Conservation (phyloP, 2,888 invertebrate genomes). For the Aethes cnicana region DNA sequence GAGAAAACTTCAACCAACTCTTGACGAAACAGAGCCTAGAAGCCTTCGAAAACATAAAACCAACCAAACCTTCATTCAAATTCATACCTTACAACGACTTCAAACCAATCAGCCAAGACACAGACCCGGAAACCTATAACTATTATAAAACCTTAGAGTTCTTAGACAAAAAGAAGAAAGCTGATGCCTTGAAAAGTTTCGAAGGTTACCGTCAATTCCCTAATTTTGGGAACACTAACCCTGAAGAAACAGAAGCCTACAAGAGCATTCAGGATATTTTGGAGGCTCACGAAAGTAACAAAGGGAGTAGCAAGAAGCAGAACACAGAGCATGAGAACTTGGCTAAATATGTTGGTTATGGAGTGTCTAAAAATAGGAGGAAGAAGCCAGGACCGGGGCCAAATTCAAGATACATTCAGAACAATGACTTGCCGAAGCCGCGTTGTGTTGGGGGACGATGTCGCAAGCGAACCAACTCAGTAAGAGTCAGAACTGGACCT, state of each 20-base stretch:
- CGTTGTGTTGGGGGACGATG: constrained; percentile 58
- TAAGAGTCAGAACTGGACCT: constrained; percentile 54
- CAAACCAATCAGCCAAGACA: constrained; percentile 60
- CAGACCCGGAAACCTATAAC: constrained; percentile 65
- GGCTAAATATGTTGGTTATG: constrained; percentile 46
- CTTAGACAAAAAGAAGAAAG: constrained; percentile 46
- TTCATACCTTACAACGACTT: constrained; percentile 59
- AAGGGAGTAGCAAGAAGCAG: constrained; percentile 38
- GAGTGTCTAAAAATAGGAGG: constrained; percentile 42
- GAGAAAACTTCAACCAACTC: constrained; percentile 48
- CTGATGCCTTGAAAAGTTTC: constrained; percentile 39
- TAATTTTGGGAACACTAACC: constrained; percentile 37
- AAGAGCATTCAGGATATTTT: constrained; percentile 35
- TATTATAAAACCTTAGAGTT: constrained; percentile 65
- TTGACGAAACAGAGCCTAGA: constrained; percentile 41
- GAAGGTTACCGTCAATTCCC: constrained; percentile 48
- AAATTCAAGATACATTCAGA: constrained; percentile 37
- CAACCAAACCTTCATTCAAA: constrained; percentile 47
- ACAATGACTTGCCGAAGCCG: constrained; percentile 40
- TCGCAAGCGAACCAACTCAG: constrained; percentile 48
- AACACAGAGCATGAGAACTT: constrained; percentile 44
- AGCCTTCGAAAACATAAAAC: constrained; percentile 39
- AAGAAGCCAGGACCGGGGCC: constrained; percentile 47
- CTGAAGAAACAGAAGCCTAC: constrained; percentile 48
- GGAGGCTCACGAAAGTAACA: constrained; percentile 61